These are phyloP conservation scores for Andrena chrysosceles DNA, from an alignment of 2,888 invertebrate genomes.

Conservation along the genomic window DNA sequence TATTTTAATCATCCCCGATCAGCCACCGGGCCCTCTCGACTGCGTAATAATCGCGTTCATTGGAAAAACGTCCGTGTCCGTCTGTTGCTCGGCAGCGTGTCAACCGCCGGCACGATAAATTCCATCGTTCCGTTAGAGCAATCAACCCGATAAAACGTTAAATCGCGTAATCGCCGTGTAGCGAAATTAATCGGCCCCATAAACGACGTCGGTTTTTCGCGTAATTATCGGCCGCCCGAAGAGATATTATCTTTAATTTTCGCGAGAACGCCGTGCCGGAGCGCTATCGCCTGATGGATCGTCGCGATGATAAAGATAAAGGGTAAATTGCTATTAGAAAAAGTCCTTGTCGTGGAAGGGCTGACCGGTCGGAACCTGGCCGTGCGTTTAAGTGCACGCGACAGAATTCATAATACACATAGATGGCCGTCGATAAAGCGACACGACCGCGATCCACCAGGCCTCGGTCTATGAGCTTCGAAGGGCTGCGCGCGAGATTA, in stretches of 20 bases:
- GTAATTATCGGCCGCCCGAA: neutral
- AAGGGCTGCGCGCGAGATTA: conserved; percentile 40
- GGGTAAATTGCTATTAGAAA: conserved; percentile 55
- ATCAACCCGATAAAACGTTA: neutral
- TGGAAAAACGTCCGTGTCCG: conserved; percentile 64
- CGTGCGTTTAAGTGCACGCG: conserved; percentile 72
- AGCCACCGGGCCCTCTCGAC: conserved; percentile 65
- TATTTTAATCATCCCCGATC: conserved; percentile 79
- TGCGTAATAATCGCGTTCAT: conserved; percentile 76
- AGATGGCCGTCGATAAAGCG: conserved; percentile 57
- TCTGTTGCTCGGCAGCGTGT: neutral
- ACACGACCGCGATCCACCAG: neutral
- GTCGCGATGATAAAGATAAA: conserved; percentile 42
- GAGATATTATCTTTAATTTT: conserved; percentile 32
- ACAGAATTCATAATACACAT: conserved; percentile 69
- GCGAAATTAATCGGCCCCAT: conserved; percentile 4
- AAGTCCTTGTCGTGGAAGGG: conserved; percentile 33
- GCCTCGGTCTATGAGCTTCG: conserved; percentile 21
- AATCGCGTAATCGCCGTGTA: neutral
- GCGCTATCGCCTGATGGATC: neutral
- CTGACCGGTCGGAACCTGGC: conserved; percentile 39
- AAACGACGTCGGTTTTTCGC: neutral
- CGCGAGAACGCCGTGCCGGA: neutral
- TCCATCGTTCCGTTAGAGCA: neutral
- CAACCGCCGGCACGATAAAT: neutral